A percentile compares a stretch with the other conserved stretches of the same genome.
Evolutionary conservation across 2,888 invertebrate genomes (phyloP).

Genomic region (Hirudinaria manillensis): DNA sequence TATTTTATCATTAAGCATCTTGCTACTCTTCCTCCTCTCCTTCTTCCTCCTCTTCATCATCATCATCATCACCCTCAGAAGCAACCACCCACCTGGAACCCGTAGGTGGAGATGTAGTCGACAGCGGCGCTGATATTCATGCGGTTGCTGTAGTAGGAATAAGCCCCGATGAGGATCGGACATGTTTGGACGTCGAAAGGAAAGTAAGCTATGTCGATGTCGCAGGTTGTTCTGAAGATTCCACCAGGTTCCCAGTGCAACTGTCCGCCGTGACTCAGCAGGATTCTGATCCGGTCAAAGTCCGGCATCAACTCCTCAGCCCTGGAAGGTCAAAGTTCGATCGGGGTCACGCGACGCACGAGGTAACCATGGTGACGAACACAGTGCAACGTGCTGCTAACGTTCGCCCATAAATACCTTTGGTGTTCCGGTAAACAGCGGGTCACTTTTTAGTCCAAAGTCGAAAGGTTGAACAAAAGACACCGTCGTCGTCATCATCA

Average conservation of each 20-base stretch:
- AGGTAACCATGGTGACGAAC: neutral
- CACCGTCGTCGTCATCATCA: neutral
- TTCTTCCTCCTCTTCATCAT: no score
- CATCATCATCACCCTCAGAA: neutral
- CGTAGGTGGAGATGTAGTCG: conserved; percentile 29
- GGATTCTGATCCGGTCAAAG: conserved; percentile 36
- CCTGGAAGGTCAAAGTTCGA: conserved; percentile 25
- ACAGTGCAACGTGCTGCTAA: neutral
- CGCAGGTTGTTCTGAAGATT: conserved; percentile 37
- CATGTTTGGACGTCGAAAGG: conserved; percentile 37
- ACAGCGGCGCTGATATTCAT: conserved; percentile 35
- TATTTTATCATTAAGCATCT: neutral
- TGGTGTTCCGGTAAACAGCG: no score
- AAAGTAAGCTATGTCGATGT: conserved; percentile 37
- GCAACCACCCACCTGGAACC: conserved; percentile 31
- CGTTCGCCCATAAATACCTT: no score
- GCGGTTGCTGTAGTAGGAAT: conserved; percentile 34
- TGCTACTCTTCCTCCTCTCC: no score
- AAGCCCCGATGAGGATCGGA: conserved; percentile 35
- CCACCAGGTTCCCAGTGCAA: conserved; percentile 39
- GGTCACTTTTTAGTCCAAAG: no score
- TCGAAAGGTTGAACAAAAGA: neutral
- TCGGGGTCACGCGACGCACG: neutral
- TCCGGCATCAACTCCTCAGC: conserved; percentile 37
- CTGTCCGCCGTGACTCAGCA: conserved; percentile 30